These are phyloP conservation scores for Ia io DNA, from an alignment of 2,113 vertebrate species.

Conservation along the genomic window DNA sequence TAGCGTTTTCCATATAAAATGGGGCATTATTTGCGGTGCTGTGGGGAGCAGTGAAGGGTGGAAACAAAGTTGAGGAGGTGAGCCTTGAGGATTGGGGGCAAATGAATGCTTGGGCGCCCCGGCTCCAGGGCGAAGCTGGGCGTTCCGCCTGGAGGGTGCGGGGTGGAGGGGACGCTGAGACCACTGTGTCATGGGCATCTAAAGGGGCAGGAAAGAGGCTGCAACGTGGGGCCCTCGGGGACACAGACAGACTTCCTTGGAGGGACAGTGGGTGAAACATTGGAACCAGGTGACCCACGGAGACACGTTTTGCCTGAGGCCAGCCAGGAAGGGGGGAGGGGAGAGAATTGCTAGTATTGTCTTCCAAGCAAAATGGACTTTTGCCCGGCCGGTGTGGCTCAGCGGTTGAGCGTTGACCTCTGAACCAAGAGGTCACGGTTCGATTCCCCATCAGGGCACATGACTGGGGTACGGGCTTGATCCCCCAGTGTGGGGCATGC, in stretches of 20 bases:
- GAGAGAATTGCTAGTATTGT: neutral
- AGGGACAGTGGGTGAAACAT: neutral
- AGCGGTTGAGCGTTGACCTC: no score
- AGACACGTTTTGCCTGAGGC: neutral
- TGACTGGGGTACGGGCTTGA: no score
- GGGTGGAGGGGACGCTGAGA: neutral
- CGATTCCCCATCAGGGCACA: no score
- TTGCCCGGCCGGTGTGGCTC: no score
- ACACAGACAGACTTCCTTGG: neutral
- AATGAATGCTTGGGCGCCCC: neutral
- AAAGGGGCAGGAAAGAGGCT: neutral
- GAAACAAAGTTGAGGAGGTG: constrained; percentile 25
- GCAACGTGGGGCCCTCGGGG: accelerated
- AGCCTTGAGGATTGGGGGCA: neutral
- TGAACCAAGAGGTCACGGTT: no score
- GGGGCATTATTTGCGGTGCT: constrained; percentile 19
- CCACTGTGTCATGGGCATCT: accelerated
- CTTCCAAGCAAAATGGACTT: neutral
- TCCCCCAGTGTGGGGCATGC: no score
- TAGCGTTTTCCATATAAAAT: constrained; percentile 79
- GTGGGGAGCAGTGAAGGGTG: constrained; percentile 52
- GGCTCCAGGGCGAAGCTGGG: neutral
- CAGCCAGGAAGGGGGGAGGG: accelerated
- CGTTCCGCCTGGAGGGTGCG: accelerated
- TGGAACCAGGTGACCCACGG: neutral